Percentiles rank a stretch among this genome's conserved stretches.
phyloP scores from a whole-genome alignment of 2,797 vertebrate species.

The Sardinella longiceps region DNA sequence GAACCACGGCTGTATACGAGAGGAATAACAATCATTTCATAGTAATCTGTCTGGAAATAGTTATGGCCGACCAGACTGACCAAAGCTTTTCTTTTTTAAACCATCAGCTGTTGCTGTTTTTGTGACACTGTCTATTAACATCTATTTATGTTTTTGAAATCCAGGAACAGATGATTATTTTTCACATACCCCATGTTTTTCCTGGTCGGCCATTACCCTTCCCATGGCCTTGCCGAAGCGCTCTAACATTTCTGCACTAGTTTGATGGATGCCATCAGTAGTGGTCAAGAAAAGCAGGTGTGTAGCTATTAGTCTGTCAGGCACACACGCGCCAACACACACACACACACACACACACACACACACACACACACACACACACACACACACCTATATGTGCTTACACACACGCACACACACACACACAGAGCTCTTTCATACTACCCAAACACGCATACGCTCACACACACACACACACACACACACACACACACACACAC shows the following conservation, averaged over 20 bases:
- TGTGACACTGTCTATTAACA: background rate
- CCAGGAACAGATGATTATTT: background rate
- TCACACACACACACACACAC: background rate
- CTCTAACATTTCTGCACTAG: background rate
- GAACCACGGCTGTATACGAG: background rate
- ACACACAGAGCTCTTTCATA: no score
- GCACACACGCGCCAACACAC: background rate
- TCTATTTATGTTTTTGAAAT: background rate
- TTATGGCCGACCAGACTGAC: background rate
- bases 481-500: background rate
- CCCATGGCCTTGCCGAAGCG: background rate
- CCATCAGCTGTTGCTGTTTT: no score
- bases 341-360: background rate
- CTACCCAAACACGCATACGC: background rate
- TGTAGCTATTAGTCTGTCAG: background rate
- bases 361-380: constrained; percentile 2
- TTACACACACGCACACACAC: background rate
- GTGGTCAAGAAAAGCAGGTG: background rate
- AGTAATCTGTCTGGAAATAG: background rate
- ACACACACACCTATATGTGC: background rate
- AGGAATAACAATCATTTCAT: background rate
- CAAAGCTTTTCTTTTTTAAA: background rate
- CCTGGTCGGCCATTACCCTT: background rate
- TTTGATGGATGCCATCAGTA: background rate
- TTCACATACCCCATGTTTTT: background rate